Percentiles rank a stretch among this genome's conserved stretches.
Conservation (phyloP, 2,888 invertebrate species). For the Microplitis deprimator region DNA sequence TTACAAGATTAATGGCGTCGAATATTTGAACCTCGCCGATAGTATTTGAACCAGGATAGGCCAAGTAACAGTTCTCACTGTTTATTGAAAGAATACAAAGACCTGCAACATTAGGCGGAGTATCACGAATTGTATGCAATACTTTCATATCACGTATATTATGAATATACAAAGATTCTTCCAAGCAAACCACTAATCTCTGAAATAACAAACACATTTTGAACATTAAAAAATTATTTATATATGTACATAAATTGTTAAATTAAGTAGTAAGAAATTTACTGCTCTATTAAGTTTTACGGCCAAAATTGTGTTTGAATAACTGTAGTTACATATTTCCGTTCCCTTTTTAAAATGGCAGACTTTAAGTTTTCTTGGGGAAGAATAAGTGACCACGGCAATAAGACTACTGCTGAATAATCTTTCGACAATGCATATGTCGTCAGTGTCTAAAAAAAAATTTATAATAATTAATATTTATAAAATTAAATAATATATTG, state of each 20-base stretch:
- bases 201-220: constrained; percentile 65
- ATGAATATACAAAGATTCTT: constrained; percentile 98
- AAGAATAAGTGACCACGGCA: constrained; percentile 92
- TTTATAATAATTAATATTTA: constrained; percentile 6
- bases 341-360: constrained; percentile 98
- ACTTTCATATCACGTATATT: constrained; percentile 99
- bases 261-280: constrained; percentile 66
- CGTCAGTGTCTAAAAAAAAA: constrained; percentile 76
- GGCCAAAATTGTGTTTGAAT: constrained; percentile 94
- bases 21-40: constrained; percentile 97
- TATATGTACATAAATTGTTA: neutral
- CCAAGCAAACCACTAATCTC: constrained; percentile 96
- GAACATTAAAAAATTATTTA: constrained; percentile 5
- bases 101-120: constrained; percentile 94
- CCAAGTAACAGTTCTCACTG: constrained; percentile 93
- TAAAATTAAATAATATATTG: neutral
- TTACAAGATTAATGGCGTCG: constrained; percentile 90
- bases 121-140: constrained; percentile 97
- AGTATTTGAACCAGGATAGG: constrained; percentile 95
- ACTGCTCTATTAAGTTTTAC: constrained; percentile 95
- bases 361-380: constrained; percentile 92
- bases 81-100: constrained; percentile 91
- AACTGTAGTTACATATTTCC: constrained; percentile 97
- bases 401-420: constrained; percentile 97
- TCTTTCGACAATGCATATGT: constrained; percentile 93